Evolutionary conservation across 2,113 vertebrate genomes (phyloP), one percentile per base, ranked within the genome.

Genomic region (Proterorhinus semilunaris): DNA sequence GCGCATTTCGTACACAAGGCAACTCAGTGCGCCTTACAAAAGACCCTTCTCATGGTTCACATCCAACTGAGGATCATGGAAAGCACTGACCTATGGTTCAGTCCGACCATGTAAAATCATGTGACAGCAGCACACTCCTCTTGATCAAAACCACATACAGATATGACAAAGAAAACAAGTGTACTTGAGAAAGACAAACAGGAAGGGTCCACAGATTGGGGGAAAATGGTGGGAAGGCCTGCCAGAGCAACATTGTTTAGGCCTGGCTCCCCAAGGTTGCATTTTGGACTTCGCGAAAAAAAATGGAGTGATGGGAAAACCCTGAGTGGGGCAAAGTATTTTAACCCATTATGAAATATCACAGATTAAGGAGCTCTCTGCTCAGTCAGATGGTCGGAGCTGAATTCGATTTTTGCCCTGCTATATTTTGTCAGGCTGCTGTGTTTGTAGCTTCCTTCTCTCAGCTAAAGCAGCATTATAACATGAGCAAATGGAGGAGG

Each of bases 131-230:
- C 48, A 76, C 61, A 79, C 80, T 81, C 78, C 68, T 79, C 63
- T 69, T 50, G 61, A 82, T 86, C 46, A 16, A 45, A 70, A 66
- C 16, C 57, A 66, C 84, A 65, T 72, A 69, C 70, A 82, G 75
- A 86, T 87, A 88, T 87, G 69, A 80, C 69, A 83, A 86, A 86
- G 77, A 83, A 65, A 83, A 81, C 80, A 87, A 86, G 83, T 83
- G 75, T 82, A 77, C 83, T 81, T 71, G 73, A 88, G 82, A 90
- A 92, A 92, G 73, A 88, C 83, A 90, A 92, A 92, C 88, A 91
- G 91, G 88, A 92, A 91, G 79, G 6, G 5, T 47, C 64, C 21
- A 66, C 52, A 83, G 76, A 86, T 79, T 74, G 79, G 17, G 27
- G 65, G 10, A 73, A 76, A 81, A 74, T 74, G 64, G 76, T 79